phyloP scores from a whole-genome alignment of 2,113 vertebrate species.

The Oxyura jamaicensis region DNA sequence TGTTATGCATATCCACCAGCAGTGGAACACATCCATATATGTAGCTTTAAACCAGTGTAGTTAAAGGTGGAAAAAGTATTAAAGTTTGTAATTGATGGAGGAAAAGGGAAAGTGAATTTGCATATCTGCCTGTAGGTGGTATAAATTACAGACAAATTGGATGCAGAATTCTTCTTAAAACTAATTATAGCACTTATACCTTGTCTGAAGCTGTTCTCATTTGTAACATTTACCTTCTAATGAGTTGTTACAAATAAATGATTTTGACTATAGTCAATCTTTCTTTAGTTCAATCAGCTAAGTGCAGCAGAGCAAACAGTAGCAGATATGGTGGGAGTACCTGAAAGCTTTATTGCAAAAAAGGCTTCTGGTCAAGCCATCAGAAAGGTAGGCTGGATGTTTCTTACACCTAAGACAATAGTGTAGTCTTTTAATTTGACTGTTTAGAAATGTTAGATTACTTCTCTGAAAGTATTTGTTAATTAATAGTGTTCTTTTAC shows the following conservation, averaged over 20 bases:
- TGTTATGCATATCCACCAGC: background rate
- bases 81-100: background rate
- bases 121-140: background rate
- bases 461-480: background rate
- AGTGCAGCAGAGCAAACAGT: constrained; percentile 89
- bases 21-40: background rate
- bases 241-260: background rate
- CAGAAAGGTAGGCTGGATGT: constrained; percentile 81
- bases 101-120: background rate
- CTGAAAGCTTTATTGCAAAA: constrained; percentile 89
- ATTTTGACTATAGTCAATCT: background rate
- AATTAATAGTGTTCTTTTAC: background rate
- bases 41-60: background rate
- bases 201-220: background rate
- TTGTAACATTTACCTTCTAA: background rate
- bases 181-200: background rate
- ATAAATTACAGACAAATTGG: too few species aligned
- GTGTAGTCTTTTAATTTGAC: background rate
- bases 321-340: constrained; percentile 83
- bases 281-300: constrained; percentile 84
- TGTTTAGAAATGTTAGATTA: background rate
- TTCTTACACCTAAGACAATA: background rate
- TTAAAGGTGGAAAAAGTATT: background rate
- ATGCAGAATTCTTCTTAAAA: background rate
- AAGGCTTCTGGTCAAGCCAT: constrained; percentile 92